These are phyloP conservation scores for Pogonognathellus flavescens DNA, from an alignment of 1,140 invertebrate species.

Conservation along the genomic window DNA sequence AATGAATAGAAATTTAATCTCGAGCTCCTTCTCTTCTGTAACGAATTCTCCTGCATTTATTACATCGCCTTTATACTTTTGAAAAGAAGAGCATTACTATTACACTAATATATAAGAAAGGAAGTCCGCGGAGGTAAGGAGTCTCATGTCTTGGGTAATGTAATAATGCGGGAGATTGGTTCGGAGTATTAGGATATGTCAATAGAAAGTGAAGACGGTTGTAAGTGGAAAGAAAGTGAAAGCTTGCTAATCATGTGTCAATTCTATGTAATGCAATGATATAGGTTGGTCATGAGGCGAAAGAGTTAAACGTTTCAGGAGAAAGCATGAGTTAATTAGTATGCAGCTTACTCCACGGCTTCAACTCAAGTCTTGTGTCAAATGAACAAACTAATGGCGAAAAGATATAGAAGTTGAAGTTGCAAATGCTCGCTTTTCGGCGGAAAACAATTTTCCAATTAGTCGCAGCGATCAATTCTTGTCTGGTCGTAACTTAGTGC, in stretches of 20 bases:
- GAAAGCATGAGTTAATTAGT: conserved; percentile 50
- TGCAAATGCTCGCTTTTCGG: conserved; percentile 22
- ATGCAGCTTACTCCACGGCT: conserved; percentile 42
- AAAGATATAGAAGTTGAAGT: conserved; percentile 32
- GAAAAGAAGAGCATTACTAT: neutral
- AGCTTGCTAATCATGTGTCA: conserved; percentile 30
- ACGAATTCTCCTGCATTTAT: neutral
- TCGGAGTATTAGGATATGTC: neutral
- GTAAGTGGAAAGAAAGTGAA: neutral
- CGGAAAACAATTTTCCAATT: conserved; percentile 56
- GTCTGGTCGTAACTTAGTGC: conserved; percentile 38
- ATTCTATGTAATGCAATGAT: neutral
- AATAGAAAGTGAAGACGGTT: neutral
- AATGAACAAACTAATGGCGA: conserved; percentile 40
- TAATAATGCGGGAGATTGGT: conserved; percentile 1
- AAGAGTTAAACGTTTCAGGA: conserved; percentile 23
- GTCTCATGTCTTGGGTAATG: neutral
- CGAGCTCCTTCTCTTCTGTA: neutral
- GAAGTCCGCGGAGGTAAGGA: neutral
- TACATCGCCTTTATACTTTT: neutral
- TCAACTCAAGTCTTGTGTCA: conserved; percentile 28
- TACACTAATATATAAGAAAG: no score
- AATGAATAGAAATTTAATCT: conserved; percentile 9
- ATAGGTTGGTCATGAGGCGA: conserved; percentile 22
- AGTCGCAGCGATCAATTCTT: conserved; percentile 49